A percentile compares a stretch with the other conserved stretches of the same genome.
Conservation (phyloP, 2,888 invertebrate species). For the Catocala nupta region DNA sequence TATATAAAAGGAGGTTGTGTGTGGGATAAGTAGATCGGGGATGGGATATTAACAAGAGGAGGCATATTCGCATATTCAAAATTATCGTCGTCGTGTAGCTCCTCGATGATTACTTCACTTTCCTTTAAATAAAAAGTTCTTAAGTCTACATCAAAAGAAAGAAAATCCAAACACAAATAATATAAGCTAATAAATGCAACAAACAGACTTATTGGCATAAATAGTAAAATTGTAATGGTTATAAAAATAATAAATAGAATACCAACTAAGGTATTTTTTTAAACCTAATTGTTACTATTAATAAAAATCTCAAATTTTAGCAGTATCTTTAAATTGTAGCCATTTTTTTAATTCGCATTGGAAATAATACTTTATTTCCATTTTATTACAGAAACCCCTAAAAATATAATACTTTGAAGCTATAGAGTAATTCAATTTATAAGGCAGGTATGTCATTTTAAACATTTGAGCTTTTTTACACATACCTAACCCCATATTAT, state of each 20-base stretch:
- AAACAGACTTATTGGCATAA: constrained; percentile 67
- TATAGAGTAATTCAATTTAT: constrained; percentile 28
- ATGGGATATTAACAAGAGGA: constrained; percentile 74
- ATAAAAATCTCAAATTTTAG: too few relatives aligned
- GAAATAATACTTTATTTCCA: constrained; percentile 29
- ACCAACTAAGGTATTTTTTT: too few relatives aligned
- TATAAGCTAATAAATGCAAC: constrained; percentile 78
- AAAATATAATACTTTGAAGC: constrained; percentile 36
- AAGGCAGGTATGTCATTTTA: constrained; percentile 38
- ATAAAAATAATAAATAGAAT: neutral
- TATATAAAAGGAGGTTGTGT: constrained; percentile 82
- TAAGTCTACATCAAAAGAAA: constrained; percentile 77
- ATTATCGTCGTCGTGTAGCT: constrained; percentile 81
- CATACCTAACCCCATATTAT: constrained; percentile 34
- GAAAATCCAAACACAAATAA: constrained; percentile 51
- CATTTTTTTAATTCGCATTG: constrained; percentile 28
- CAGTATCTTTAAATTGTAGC: neutral
- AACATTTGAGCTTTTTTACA: constrained; percentile 40
- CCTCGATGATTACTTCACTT: constrained; percentile 84
- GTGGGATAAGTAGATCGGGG: constrained; percentile 76
- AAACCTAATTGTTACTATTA: too few relatives aligned
- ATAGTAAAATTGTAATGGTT: constrained; percentile 1
- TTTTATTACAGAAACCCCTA: constrained; percentile 31
- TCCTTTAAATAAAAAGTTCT: constrained; percentile 86
- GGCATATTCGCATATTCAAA: constrained; percentile 82